A percentile compares a stretch with the other conserved stretches of the same genome.
Conservation (phyloP, 2,888 invertebrate genomes). For the Meteorus cinctellus region DNA sequence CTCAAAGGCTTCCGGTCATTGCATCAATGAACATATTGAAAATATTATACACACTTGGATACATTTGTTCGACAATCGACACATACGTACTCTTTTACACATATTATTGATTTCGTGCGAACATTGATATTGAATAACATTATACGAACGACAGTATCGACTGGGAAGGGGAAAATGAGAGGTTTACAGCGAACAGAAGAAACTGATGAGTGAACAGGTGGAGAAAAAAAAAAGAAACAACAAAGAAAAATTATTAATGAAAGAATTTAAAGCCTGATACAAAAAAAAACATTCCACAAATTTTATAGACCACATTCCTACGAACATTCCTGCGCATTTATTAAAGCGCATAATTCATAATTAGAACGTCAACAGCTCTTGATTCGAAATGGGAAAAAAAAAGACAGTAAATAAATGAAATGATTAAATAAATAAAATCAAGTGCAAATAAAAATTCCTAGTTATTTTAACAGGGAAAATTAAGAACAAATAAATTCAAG, state of each 20-base stretch:
- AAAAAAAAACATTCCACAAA: slow-evolving; percentile 28
- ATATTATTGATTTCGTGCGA: slow-evolving; percentile 14
- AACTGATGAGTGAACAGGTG: background rate
- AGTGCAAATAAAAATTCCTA: slow-evolving; percentile 17
- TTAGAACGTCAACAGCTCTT: background rate
- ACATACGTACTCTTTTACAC: slow-evolving; percentile 9
- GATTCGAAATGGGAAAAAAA: background rate
- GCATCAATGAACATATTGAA: slow-evolving; percentile 15
- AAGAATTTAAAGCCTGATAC: background rate
- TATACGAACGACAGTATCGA: background rate
- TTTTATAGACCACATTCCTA: slow-evolving; percentile 25
- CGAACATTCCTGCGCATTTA: slow-evolving; percentile 18
- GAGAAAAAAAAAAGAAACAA: background rate
- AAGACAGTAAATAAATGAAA: slow-evolving; percentile 12
- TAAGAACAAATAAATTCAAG: slow-evolving; percentile 21
- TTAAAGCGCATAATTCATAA: background rate
- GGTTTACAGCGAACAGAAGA: background rate
- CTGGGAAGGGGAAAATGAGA: background rate
- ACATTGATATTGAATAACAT: background rate
- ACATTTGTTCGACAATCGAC: slow-evolving; percentile 32
- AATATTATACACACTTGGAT: background rate
- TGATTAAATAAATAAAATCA: background rate
- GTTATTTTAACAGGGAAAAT: background rate
- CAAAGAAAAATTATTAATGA: background rate
- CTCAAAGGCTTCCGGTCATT: slow-evolving; percentile 20